phyloP scores from a whole-genome alignment of 2,113 vertebrate genomes.

The Cairina moschata region DNA sequence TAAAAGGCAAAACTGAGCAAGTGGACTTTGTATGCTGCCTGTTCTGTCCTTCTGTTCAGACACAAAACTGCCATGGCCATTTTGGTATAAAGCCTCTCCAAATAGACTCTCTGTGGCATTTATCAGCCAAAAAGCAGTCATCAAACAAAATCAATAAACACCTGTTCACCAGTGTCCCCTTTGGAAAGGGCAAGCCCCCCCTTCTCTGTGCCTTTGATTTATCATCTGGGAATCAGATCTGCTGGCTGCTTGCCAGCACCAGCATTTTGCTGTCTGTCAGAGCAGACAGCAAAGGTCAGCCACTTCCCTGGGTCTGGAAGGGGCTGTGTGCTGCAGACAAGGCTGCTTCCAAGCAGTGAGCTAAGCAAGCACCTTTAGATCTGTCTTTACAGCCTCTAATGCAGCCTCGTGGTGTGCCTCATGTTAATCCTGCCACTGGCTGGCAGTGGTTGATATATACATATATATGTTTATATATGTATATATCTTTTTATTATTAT shows the following conservation, averaged over 20 bases:
- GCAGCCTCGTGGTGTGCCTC: neutral
- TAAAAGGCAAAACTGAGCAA: neutral
- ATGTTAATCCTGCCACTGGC: neutral
- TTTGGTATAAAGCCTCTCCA: neutral
- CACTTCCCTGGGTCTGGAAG: neutral
- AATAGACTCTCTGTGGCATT: neutral
- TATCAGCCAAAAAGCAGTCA: neutral
- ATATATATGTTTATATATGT: neutral
- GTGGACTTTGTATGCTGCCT: neutral
- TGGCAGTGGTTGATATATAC: neutral
- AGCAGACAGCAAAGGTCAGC: neutral
- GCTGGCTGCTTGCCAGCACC: neutral
- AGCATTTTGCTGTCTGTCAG: neutral
- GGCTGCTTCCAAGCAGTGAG: neutral
- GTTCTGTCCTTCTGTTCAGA: neutral
- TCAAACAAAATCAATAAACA: neutral
- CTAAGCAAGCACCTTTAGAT: fast-evolving
- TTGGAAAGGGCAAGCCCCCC: neutral
- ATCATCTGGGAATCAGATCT: neutral
- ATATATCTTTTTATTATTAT: no score
- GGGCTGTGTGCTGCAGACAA: neutral
- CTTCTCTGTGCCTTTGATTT: neutral
- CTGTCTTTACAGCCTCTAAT: neutral
- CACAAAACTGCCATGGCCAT: neutral
- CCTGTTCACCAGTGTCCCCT: neutral